Base-by-base conservation (phyloP, 2,888 invertebrate genomes). In the Belgica antarctica region DNA sequence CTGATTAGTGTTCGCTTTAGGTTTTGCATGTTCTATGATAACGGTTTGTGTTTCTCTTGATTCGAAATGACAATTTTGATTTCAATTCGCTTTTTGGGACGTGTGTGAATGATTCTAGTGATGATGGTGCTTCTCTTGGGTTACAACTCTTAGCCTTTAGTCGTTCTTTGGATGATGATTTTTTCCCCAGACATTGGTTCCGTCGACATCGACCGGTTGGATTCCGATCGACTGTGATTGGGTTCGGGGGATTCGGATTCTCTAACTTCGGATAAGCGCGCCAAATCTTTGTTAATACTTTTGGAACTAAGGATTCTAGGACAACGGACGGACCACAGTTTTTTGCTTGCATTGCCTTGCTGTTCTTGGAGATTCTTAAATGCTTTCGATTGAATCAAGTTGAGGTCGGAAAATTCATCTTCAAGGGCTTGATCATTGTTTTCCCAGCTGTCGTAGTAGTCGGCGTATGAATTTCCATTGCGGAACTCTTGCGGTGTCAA, bases 261-360 rank as follows among this genome's bases (percentile, higher is more conserved):
- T 73, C 71, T 73, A 72, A 72, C 73, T 74, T 78, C 78, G 68
- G 78, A 74, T n/a, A 82, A 78, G 28, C 80, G 79, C 19, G 81
- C 77, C 71, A 83, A 74, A 73, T 83, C 83, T 70, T 81, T 78
- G 74, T 82, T 81, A 31, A 85, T 78, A 63, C 83, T 84, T 77
- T 85, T 86, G 15, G 83, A 82, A 74, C 85, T 86, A 72, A 84
- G 79, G 52, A 86, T 84, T 70, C 86, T 80, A 0, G 87, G 87
- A 77, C 87, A 88, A 63, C 84, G 82, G 0, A 85, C 85, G 24
- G 83, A 81, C 74, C 84, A 80, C 8, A 83, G 80, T 72, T 82
- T 81, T 72, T 84, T 77, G 71, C 76, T 77, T 27, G 77, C 77
- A 1, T 77, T 74, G 73, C 75, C 77, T 74, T 81, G 74, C 71